These are phyloP conservation scores for Hyposoter didymator DNA, from an alignment of 2,888 invertebrate genomes.

Conservation along the genomic window DNA sequence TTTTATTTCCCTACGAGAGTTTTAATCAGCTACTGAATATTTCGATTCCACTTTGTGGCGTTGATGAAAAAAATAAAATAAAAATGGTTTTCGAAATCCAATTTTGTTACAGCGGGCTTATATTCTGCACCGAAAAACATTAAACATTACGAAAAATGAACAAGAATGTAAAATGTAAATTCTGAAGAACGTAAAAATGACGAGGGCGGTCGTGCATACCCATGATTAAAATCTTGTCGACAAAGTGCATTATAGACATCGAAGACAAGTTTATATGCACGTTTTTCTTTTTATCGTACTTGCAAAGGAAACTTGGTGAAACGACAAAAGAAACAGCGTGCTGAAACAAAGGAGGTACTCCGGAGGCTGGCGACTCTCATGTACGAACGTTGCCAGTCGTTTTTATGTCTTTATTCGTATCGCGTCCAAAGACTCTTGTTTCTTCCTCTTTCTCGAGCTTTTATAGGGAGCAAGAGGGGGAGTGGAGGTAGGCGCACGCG, in stretches of 20 bases:
- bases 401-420: slow-evolving; percentile 17
- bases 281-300: slow-evolving; percentile 34
- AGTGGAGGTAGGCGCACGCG: slow-evolving; percentile 21
- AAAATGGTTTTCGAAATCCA: too few species aligned
- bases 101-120: too few species aligned
- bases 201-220: neutral
- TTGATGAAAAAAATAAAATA: too few species aligned
- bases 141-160: neutral
- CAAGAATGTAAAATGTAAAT: neutral
- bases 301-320: slow-evolving; percentile 41
- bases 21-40: too few species aligned
- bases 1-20: too few species aligned
- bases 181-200: neutral
- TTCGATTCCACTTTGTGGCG: too few species aligned
- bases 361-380: slow-evolving; percentile 12
- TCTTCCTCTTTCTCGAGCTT: slow-evolving; percentile 10
- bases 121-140: neutral
- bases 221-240: neutral
- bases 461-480: neutral
- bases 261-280: slow-evolving; percentile 29
- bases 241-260: neutral
- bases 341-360: slow-evolving; percentile 57
- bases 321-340: slow-evolving; percentile 57
- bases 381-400: neutral
- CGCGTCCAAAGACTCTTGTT: neutral